Evolutionary conservation across 2,113 vertebrate species (phyloP), one percentile per base, ranked within the genome.

Genomic region (Papio anubis): DNA sequence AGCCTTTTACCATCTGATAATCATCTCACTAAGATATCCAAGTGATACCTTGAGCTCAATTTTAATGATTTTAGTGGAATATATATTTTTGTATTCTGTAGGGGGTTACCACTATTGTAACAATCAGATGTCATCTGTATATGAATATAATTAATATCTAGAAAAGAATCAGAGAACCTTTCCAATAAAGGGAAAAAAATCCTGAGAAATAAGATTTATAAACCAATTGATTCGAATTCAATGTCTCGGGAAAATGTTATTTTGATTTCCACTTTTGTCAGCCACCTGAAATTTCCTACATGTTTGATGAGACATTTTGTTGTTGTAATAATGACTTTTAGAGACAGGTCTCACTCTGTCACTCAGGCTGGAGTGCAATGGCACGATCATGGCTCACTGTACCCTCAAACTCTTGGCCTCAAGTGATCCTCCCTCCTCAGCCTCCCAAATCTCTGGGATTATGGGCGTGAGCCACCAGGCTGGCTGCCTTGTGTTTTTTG

Each of bases 251-350:
- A 27, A 97, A 95, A 86, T 43, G 1, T 48, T 73, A 73, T 45
- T 80, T 95, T 97, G n/a, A 93, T 87, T 89, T 95, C 25, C 27
- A 70, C 17, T 57, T 70, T 88, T 88, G 52, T 38, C 45, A 89
- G 2, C 32, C 5, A 32, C 50, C 38, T 79, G 40, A 82, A 90
- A 79, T 90, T 64, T 73, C 48, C 48, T 88, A 35, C 35, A 21
- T 90, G 88, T 93, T 73, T 61, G 45, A 75, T 35, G 59, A 88
- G 72, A 93, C 43, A 66, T 11, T 88, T n/a, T 92, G 50, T 32
- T 86, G 32, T 48, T 86, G n/a, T 70, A 70, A 23, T 38, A 79
- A 3, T 95, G 10, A 75, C 61, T 64, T 64, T 32, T 32, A 64
- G 61, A 30, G 61, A 64, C 61, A 32, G 61, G 27, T 32, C 27